Evolutionary conservation across 2,888 invertebrate genomes (phyloP), one percentile per base, ranked within the genome.

Genomic region (Archaeoteleia sp.): DNA sequence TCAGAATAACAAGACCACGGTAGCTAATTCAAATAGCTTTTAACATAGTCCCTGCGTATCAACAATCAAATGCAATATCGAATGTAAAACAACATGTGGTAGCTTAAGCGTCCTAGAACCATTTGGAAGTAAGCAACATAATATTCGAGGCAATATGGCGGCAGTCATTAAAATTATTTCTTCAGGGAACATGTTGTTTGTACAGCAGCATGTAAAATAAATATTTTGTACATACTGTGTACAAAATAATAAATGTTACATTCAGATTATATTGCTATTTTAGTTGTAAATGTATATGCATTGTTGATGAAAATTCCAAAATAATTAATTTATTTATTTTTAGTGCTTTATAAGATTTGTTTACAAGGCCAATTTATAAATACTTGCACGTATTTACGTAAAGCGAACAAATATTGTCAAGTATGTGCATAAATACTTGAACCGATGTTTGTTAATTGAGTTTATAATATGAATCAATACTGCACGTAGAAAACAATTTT

Each of bases 61-160:
- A 74, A 74, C 74, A 74, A 74, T 74, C 74, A 74, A 74, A 74
- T 71, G 71, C 71, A 71, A 71, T 74, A 72, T 65, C 61, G 63
- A 70, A 54, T 68, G 34, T 67, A 63, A 66, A 29, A 45, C 51
- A 53, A 60, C 58, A 71, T 66, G 66, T 68, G 55, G 53, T 69
- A 69, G 69, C 32, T 10, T 69, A 61, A 65, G 65, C 69, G 53
- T 57, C 53, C 12, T 69, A 69, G 48, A 55, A 6, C 14, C 49
- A 13, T 62, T 30, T 30, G 48, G 42, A 48, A 30, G 35, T 53
- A 49, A 46, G 14, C 15, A 34, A 42, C 12, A 46, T 23, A 39
- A 13, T 40, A 17, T 53, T 54, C 12, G 14, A n/a, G 29, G 42
- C 63, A 67, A 63, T 55, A 60, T 70, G 60, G 48, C 46, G 55